These are phyloP conservation scores for Nomia melanderi DNA, from an alignment of 1,140 invertebrate species.

Conservation along the genomic window DNA sequence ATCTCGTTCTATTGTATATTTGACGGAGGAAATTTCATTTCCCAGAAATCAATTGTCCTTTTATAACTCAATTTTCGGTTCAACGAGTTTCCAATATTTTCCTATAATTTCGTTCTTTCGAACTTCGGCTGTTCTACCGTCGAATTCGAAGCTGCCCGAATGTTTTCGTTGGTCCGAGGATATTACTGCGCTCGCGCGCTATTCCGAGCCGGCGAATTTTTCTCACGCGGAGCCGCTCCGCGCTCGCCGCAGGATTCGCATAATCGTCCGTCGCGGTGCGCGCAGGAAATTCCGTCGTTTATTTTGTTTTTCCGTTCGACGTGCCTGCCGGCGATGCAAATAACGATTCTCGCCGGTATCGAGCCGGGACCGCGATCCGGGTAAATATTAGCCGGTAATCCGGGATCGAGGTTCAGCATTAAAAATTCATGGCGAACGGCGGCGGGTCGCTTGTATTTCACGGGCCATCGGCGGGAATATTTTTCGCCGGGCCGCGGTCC, in stretches of 20 bases:
- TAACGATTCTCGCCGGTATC: background rate
- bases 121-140: no score
- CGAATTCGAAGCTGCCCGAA: no score
- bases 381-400: constrained; percentile 14
- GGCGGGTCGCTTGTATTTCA: background rate
- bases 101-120: no score
- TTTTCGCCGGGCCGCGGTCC: background rate
- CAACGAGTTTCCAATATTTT: no score
- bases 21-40: no score
- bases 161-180: no score
- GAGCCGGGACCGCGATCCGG: background rate
- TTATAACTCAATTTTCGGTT: no score
- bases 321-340: background rate
- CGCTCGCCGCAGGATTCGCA: background rate
- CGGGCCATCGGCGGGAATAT: background rate
- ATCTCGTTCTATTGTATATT: no score
- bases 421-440: constrained; percentile 22
- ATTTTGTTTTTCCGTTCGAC: background rate
- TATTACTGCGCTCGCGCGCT: no score
- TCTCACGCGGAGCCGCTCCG: no score
- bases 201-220: no score
- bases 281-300: background rate
- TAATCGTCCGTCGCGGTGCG: background rate
- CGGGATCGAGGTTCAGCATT: constrained; percentile 4
- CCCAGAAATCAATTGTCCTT: no score